Percentiles rank a stretch among this genome's conserved stretches.
Conservation (phyloP, 2,113 vertebrate genomes). For the Caranx melampygus region DNA sequence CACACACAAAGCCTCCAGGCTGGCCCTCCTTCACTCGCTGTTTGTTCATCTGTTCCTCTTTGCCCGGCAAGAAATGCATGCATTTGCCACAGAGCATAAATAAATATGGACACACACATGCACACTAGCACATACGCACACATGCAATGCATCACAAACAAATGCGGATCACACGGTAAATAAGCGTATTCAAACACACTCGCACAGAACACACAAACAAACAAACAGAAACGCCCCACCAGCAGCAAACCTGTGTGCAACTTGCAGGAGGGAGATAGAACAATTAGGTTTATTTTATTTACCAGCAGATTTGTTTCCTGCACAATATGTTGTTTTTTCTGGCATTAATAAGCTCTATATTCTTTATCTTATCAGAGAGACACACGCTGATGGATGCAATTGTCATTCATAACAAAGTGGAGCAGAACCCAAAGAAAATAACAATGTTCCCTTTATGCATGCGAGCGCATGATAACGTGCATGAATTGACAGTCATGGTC, state of each 20-base stretch:
- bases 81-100: slow-evolving; percentile 50
- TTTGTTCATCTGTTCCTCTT: slow-evolving; percentile 64
- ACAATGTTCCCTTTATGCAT: slow-evolving; percentile 2
- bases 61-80: slow-evolving; percentile 61
- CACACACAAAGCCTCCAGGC: slow-evolving; percentile 20
- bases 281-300: slow-evolving; percentile 35
- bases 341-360: slow-evolving; percentile 34
- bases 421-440: slow-evolving; percentile 22
- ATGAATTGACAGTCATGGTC: slow-evolving; percentile 25
- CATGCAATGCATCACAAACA: slow-evolving; percentile 39
- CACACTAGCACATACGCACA: slow-evolving; percentile 41
- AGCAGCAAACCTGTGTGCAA: slow-evolving; percentile 15
- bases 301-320: slow-evolving; percentile 32
- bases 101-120: slow-evolving; percentile 49
- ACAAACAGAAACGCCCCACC: slow-evolving; percentile 24
- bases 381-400: slow-evolving; percentile 42
- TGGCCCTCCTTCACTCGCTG: slow-evolving; percentile 30
- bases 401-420: slow-evolving; percentile 18
- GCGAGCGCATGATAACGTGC: slow-evolving; percentile 35
- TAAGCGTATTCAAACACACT: slow-evolving; percentile 46
- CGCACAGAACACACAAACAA: slow-evolving; percentile 20
- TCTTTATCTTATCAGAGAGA: slow-evolving; percentile 43
- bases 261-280: background rate
- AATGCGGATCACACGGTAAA: slow-evolving; percentile 36
- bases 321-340: slow-evolving; percentile 27